These are phyloP conservation scores for Papilio gigon DNA, from an alignment of 2,888 invertebrate genomes.

Conservation along the genomic window DNA sequence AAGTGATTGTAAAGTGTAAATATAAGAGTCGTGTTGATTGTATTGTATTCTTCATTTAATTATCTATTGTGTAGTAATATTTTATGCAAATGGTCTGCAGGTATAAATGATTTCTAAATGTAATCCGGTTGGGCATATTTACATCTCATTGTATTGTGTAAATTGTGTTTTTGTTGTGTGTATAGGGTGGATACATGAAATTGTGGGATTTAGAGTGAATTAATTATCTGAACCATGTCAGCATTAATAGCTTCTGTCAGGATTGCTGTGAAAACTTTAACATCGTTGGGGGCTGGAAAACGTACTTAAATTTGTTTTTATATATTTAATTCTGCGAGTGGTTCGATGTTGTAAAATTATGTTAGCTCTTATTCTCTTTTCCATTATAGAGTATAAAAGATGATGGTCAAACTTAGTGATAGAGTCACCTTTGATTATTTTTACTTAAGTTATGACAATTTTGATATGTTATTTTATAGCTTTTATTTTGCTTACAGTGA, in stretches of 20 bases:
- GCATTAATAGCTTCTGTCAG: slow-evolving; percentile 7
- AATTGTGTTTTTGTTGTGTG: slow-evolving; percentile 6
- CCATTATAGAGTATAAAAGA: neutral
- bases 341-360: neutral
- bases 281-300: slow-evolving; percentile 21
- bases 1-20: neutral
- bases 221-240: slow-evolving; percentile 16
- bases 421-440: too few relatives aligned
- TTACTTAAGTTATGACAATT: too few relatives aligned
- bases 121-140: slow-evolving; percentile 4
- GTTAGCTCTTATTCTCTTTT: neutral
- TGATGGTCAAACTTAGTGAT: too few relatives aligned
- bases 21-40: neutral
- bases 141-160: neutral
- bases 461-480: neutral
- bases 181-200: neutral
- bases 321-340: neutral
- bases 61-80: neutral
- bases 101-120: slow-evolving; percentile 2
- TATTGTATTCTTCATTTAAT: neutral
- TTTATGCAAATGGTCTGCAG: slow-evolving; percentile 13
- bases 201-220: neutral
- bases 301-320: slow-evolving; percentile 32
- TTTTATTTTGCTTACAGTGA: too few relatives aligned
- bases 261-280: slow-evolving; percentile 20